Conservation (phyloP, 2,113 vertebrate genomes). For the Sebastes schlegelii region DNA sequence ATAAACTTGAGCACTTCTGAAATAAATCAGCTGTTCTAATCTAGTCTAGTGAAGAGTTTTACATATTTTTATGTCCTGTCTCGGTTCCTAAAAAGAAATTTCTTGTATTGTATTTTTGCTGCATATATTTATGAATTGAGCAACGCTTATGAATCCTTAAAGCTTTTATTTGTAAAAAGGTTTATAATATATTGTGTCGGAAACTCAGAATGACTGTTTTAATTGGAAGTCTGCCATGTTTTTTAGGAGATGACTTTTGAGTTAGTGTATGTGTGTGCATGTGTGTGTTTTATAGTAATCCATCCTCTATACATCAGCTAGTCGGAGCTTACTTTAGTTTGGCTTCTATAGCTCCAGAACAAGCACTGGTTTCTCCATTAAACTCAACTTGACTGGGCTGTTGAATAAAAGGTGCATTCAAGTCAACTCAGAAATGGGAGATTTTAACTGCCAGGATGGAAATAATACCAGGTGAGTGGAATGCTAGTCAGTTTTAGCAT, state of each 20-base stretch:
- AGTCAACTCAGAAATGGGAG: constrained; percentile 24
- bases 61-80: constrained; percentile 64
- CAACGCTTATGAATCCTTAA: constrained; percentile 34
- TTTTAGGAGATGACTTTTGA: constrained; percentile 30
- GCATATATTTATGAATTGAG: constrained; percentile 68
- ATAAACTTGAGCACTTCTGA: background rate
- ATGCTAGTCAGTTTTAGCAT: background rate
- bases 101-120: constrained; percentile 72
- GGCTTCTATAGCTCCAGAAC: background rate
- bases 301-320: background rate
- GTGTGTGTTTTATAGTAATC: constrained; percentile 11
- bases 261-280: constrained; percentile 7
- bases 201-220: constrained; percentile 13
- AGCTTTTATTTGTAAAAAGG: constrained; percentile 45
- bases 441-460: background rate
- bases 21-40: background rate
- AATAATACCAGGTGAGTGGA: background rate
- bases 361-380: background rate
- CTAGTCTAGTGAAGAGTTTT: constrained; percentile 52
- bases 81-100: constrained; percentile 61
- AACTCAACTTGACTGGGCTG: background rate
- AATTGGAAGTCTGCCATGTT: constrained; percentile 28
- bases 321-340: background rate
- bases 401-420: constrained; percentile 7
- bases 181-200: constrained; percentile 50